These are phyloP conservation scores for Eudemis profundana DNA, from an alignment of 2,888 invertebrate species.

Conservation along the genomic window DNA sequence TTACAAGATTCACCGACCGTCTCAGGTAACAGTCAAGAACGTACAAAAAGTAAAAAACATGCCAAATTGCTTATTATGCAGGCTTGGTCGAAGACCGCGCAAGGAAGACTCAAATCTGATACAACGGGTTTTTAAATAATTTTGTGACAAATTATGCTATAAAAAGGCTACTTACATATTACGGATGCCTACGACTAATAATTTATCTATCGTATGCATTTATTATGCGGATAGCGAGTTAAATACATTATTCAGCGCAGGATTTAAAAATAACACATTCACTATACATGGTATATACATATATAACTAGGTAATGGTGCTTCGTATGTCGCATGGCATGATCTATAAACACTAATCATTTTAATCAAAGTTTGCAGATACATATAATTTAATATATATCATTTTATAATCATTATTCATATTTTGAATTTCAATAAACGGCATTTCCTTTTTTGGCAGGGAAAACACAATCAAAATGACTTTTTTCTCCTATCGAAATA, in stretches of 20 bases:
- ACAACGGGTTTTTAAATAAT: conserved; percentile 3
- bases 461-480: too few species aligned
- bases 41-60: background rate
- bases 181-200: background rate
- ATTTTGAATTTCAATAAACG: too few species aligned
- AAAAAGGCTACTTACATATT: conserved; percentile 13
- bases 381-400: too few species aligned
- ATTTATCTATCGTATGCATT: background rate
- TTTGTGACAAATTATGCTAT: conserved; percentile 18
- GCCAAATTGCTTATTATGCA: background rate
- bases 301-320: too few species aligned
- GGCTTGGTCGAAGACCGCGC: background rate
- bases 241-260: background rate
- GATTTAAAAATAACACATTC: background rate
- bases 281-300: too few species aligned
- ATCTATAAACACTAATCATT: too few species aligned
- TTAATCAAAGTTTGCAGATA: too few species aligned
- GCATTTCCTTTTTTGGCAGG: too few species aligned
- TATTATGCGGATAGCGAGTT: background rate
- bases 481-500: too few species aligned
- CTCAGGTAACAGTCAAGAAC: background rate
- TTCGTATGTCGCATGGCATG: too few species aligned
- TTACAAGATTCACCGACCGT: background rate
- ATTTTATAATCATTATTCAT: too few species aligned
- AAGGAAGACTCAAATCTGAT: background rate